Evolutionary conservation across 2,797 vertebrate genomes (phyloP).

Genomic region (Fundulus diaphanus): DNA sequence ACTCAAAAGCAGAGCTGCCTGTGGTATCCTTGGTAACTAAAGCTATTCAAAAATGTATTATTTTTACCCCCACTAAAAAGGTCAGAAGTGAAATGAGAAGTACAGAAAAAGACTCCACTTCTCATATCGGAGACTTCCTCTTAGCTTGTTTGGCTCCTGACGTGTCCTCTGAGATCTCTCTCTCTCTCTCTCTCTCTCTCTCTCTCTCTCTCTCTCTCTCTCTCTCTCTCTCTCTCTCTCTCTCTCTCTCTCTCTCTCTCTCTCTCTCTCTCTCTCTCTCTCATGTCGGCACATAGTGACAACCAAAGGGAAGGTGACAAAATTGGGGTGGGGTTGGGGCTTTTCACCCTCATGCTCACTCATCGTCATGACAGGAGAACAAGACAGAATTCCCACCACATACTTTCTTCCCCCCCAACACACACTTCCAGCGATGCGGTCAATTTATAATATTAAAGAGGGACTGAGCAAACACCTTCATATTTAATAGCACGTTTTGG

Average conservation of each 20-base stretch:
- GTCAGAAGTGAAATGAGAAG: slow-evolving; percentile 62
- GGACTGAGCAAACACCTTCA: slow-evolving; percentile 34
- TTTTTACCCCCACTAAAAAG: slow-evolving; percentile 51
- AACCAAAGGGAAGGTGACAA: slow-evolving; percentile 63
- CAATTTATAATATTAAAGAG: slow-evolving; percentile 39
- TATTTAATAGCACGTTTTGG: slow-evolving; percentile 38
- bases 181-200: neutral
- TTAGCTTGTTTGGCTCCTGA: slow-evolving; percentile 51
- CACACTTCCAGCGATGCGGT: slow-evolving; percentile 35
- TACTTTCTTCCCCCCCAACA: slow-evolving; percentile 36
- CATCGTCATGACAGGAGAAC: slow-evolving; percentile 59
- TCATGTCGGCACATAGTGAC: slow-evolving; percentile 17
- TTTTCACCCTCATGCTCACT: slow-evolving; percentile 51
- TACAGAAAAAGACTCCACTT: slow-evolving; percentile 50
- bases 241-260: neutral
- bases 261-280: neutral
- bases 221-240: neutral
- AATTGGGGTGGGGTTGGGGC: slow-evolving; percentile 33
- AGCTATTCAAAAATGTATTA: slow-evolving; percentile 31
- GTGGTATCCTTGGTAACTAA: slow-evolving; percentile 72
- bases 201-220: neutral
- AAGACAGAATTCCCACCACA: slow-evolving; percentile 43
- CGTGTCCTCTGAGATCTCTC: slow-evolving; percentile 50
- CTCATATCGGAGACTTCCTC: slow-evolving; percentile 52
- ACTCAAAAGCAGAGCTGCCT: slow-evolving; percentile 47